phyloP scores from a whole-genome alignment of 2,113 vertebrate species.

The Grantiella picta region DNA sequence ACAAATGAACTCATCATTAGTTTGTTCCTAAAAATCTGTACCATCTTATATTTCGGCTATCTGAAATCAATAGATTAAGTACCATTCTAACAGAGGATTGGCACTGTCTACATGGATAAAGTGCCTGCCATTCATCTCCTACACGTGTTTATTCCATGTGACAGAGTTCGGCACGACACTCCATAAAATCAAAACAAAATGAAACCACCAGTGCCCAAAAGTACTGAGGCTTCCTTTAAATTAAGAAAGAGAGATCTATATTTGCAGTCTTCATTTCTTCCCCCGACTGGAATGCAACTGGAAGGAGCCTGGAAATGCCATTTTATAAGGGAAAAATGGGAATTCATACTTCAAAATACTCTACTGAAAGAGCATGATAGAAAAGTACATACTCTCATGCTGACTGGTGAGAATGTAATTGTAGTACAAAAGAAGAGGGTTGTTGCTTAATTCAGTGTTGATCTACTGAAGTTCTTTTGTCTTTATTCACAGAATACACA shows the following conservation, averaged over 20 bases:
- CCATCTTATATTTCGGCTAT: background rate
- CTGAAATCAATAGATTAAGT: background rate
- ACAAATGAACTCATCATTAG: background rate
- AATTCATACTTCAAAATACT: background rate
- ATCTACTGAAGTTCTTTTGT: background rate
- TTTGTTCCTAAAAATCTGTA: background rate
- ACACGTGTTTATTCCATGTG: background rate
- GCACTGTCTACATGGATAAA: background rate
- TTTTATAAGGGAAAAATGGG: background rate
- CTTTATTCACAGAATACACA: constrained; percentile 5
- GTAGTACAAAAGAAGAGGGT: background rate
- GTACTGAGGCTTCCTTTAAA: background rate
- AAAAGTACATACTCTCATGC: background rate
- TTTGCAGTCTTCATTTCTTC: background rate
- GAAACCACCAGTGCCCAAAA: background rate
- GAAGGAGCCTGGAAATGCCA: background rate
- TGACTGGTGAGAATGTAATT: background rate
- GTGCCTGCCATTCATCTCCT: background rate
- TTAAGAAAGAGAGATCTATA: background rate
- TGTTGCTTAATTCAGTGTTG: background rate
- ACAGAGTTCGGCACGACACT: background rate
- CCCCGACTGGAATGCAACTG: background rate
- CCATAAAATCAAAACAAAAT: background rate
- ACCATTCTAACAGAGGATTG: background rate
- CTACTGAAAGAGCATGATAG: background rate